Conservation (phyloP, 2,113 vertebrate genomes). For the Triplophysa tibetana region DNA sequence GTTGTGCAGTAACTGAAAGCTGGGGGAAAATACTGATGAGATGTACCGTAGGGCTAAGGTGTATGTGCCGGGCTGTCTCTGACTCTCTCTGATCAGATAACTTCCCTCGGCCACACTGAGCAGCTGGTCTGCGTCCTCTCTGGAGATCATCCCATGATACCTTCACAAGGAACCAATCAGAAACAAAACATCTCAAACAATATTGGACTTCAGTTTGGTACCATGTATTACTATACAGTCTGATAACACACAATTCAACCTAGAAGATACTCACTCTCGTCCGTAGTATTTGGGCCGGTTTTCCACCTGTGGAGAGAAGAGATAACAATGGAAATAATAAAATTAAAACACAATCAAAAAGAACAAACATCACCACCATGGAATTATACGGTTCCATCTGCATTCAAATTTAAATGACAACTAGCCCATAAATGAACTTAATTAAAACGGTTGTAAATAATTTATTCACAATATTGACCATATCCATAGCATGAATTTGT, state of each 20-base stretch:
- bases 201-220: background rate
- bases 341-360: background rate
- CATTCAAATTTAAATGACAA: no score
- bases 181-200: background rate
- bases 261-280: conserved; percentile 88
- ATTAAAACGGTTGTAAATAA: no score
- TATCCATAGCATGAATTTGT: no score
- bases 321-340: background rate
- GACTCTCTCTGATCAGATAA: conserved; percentile 98
- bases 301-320: conserved; percentile 81
- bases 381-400: no score
- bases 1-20: no score
- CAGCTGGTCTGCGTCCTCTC: conserved; percentile 92
- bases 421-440: no score
- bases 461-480: no score
- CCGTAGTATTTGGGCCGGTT: conserved; percentile 98
- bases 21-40: no score
- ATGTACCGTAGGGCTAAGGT: conserved; percentile 92
- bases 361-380: background rate
- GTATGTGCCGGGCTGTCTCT: conserved; percentile 95
- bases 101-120: conserved; percentile 94
- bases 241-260: background rate
- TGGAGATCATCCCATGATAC: conserved; percentile 98
- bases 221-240: background rate
- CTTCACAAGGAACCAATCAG: conserved; percentile 63